A percentile compares a stretch with the other conserved stretches of the same genome.
Conservation (phyloP, 1,140 invertebrate species). For the Euwallacea fornicatus region DNA sequence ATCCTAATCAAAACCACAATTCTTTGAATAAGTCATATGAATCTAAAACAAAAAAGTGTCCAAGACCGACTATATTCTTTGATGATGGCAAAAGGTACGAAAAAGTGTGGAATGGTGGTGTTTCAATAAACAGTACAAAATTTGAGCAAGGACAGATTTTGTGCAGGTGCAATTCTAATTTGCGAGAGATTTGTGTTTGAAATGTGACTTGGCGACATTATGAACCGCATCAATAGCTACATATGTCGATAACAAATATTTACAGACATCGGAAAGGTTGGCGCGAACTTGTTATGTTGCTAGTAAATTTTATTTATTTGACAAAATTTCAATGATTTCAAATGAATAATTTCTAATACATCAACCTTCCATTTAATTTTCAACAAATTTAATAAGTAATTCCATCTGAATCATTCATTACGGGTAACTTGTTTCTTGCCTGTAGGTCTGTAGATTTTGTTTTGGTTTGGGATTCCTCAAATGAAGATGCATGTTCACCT, state of each 20-base stretch:
- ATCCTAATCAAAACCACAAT: too few relatives aligned
- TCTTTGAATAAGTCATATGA: conserved; percentile 16
- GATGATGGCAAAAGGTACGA: conserved; percentile 61
- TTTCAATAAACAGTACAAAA: not conserved
- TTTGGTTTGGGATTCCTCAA: conserved; percentile 68
- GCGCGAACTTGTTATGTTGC: too few relatives aligned
- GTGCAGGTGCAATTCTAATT: too few relatives aligned
- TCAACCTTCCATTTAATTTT: not conserved
- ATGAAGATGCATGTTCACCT: conserved; percentile 56
- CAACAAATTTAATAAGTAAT: not conserved
- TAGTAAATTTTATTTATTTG: too few relatives aligned
- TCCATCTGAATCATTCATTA: not conserved
- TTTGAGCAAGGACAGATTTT: too few relatives aligned
- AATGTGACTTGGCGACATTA: too few relatives aligned
- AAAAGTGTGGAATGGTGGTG: not conserved
- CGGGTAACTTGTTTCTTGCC: conserved; percentile 1
- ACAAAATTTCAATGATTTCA: too few relatives aligned
- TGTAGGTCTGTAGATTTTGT: conserved; percentile 72
- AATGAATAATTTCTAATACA: too few relatives aligned
- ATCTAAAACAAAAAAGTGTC: conserved; percentile 37
- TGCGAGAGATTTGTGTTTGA: too few relatives aligned
- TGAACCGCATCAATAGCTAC: too few relatives aligned
- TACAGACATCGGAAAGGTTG: not conserved
- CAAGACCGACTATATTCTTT: conserved; percentile 64
- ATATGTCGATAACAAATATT: not conserved